Evolutionary conservation across 2,888 invertebrate species (phyloP).

Genomic region (Drosophila crucigera): DNA sequence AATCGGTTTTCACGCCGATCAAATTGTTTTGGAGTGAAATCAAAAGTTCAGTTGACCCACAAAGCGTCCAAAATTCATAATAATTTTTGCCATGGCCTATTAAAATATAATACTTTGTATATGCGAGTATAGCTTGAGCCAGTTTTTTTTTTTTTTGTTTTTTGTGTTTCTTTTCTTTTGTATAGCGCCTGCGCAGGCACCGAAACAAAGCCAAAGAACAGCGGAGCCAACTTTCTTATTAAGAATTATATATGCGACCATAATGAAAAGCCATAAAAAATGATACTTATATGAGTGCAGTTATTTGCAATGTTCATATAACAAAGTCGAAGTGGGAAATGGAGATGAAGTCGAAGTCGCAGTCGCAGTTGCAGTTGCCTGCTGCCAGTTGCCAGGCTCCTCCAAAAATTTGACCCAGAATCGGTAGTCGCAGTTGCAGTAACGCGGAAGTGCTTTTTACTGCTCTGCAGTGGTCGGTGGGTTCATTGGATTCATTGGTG

Average conservation of each 20-base stretch:
- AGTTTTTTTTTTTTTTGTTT: constrained; percentile 29
- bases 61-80: constrained; percentile 52
- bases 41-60: constrained; percentile 70
- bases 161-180: not conserved
- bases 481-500: constrained; percentile 28
- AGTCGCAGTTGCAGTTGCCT: not conserved
- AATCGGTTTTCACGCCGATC: constrained; percentile 67
- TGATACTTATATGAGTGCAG: constrained; percentile 69
- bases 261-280: constrained; percentile 81
- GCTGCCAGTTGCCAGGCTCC: constrained; percentile 10
- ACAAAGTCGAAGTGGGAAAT: constrained; percentile 10
- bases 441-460: constrained; percentile 73
- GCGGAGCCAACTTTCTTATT: constrained; percentile 70
- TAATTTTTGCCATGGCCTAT: constrained; percentile 67
- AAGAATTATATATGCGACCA: constrained; percentile 74
- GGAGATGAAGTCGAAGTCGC: constrained; percentile 8
- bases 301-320: constrained; percentile 38
- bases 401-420: constrained; percentile 70
- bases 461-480: constrained; percentile 16
- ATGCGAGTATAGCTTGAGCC: constrained; percentile 56
- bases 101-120: constrained; percentile 72
- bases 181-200: constrained; percentile 23
- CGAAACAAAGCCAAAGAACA: constrained; percentile 49
- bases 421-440: constrained; percentile 56
- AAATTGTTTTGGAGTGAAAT: constrained; percentile 44